Conservation (phyloP, 1,140 invertebrate species). For the Ceratina japonica region DNA sequence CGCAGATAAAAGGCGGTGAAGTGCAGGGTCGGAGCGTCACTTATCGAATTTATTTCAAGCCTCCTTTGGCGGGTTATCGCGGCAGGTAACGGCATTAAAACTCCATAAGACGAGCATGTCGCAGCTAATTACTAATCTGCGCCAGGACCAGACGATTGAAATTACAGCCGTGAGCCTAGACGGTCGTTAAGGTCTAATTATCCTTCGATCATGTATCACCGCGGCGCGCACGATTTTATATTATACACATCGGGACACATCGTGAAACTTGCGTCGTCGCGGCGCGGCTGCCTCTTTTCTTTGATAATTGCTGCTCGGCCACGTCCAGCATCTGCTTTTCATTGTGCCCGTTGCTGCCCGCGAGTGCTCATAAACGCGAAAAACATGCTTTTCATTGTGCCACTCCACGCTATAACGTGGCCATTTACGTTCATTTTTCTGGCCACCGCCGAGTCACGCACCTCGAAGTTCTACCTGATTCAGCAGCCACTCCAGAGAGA, state of each 20-base stretch:
- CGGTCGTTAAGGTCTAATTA: slow-evolving; percentile 55
- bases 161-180: slow-evolving; percentile 19
- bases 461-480: neutral
- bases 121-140: slow-evolving; percentile 49
- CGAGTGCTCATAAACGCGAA: slow-evolving; percentile 37
- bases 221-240: neutral
- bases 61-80: neutral
- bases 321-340: slow-evolving; percentile 47
- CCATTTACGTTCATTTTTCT: neutral
- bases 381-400: slow-evolving; percentile 16
- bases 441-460: neutral
- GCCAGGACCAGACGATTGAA: slow-evolving; percentile 46
- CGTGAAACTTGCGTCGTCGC: slow-evolving; percentile 47
- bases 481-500: too few species aligned
- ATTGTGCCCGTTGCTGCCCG: slow-evolving; percentile 23
- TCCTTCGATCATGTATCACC: slow-evolving; percentile 45
- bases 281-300: slow-evolving; percentile 12
- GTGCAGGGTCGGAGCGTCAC: neutral
- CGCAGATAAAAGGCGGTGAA: neutral
- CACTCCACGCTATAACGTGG: slow-evolving; percentile 1
- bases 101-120: slow-evolving; percentile 15
- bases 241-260: slow-evolving; percentile 13
- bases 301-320: slow-evolving; percentile 48
- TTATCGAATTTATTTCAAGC: slow-evolving; percentile 1
- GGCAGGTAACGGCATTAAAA: slow-evolving; percentile 3